Base-by-base conservation (phyloP, 2,113 vertebrate species). In the Neofelis nebulosa region DNA sequence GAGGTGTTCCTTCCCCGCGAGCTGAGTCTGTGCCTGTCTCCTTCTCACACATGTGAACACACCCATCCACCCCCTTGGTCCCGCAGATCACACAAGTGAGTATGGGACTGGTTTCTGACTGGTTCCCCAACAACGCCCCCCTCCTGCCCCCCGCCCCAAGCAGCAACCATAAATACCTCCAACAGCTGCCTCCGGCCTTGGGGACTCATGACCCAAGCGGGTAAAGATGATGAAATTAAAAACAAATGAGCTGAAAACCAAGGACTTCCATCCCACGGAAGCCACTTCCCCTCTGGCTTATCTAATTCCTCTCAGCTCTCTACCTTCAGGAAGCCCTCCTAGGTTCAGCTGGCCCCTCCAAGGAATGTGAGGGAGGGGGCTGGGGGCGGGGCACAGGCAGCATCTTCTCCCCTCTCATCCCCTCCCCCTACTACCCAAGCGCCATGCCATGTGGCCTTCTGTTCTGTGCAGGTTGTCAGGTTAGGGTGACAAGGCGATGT, bases 301-400 rank as follows among this genome's bases (percentile, higher is more conserved):
- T 16, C 50, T 19, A 66, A 82, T 4, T 29, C 38, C 41, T 66
- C 31, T 27, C 65, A 65, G 69, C 33, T 55, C 12, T 89, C 74
- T 10, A 41, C 92, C 29, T 94, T 74, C 50, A 81, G 48, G 50
- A 97, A 88, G 95, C 31, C 94, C 65, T 79, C 57, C 38, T 38
- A n/a, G 48, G 91, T 21, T 84, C 36, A 52, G 33, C 2, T 0
- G 15, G 12, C 63, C 57, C 18, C 41, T 3, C 76, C 27, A 36
- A 23, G 81, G 63, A 96, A 68, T 0, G 9, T 19, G 29, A 38
- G n/a, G 27, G 11, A 0, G 0, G 8, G 29, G 55, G 16, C 19
- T 18, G 52, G 52, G 55, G 55, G 55, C 45, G 18, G 57, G 52
- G 23, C 14, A 45, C 25, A 84, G 19, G 73, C 41, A 84, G 81